These are phyloP conservation scores for Corythaixoides concolor DNA, from an alignment of 2,113 vertebrate species.

Conservation along the genomic window DNA sequence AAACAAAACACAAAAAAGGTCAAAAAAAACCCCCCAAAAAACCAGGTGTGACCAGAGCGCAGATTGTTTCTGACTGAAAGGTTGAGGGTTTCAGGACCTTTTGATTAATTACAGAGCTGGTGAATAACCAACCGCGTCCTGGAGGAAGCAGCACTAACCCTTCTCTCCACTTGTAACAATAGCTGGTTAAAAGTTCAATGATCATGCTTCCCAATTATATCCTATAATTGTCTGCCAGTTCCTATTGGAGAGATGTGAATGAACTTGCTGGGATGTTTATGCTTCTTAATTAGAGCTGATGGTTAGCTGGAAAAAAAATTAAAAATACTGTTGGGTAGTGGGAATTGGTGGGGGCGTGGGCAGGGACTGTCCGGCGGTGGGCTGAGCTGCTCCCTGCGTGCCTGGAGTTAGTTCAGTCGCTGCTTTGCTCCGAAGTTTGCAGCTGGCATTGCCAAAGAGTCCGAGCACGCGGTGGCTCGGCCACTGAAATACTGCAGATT, in stretches of 20 bases:
- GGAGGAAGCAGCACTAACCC: slow-evolving; percentile 44
- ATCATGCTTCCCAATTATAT: slow-evolving; percentile 82
- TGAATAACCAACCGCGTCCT: neutral
- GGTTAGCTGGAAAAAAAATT: neutral
- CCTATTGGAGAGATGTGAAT: slow-evolving; percentile 65
- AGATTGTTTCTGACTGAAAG: neutral
- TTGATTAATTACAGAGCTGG: neutral
- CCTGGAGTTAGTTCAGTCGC: neutral
- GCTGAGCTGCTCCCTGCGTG: neutral
- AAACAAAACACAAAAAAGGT: neutral
- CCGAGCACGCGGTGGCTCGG: neutral
- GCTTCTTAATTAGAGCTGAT: slow-evolving; percentile 5
- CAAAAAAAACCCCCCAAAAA: neutral
- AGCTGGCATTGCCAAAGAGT: neutral
- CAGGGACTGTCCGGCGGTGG: neutral
- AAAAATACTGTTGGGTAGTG: rapidly evolving
- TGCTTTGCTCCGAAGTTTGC: neutral
- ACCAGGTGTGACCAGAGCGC: neutral
- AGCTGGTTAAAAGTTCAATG: slow-evolving; percentile 67
- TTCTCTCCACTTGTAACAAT: slow-evolving; percentile 26
- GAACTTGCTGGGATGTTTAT: slow-evolving; percentile 29
- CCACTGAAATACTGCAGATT: neutral
- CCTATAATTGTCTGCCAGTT: slow-evolving; percentile 79
- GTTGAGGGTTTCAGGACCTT: neutral
- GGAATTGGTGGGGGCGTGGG: neutral